Conservation (phyloP, 2,797 vertebrate species). For the Manis pentadactyla region DNA sequence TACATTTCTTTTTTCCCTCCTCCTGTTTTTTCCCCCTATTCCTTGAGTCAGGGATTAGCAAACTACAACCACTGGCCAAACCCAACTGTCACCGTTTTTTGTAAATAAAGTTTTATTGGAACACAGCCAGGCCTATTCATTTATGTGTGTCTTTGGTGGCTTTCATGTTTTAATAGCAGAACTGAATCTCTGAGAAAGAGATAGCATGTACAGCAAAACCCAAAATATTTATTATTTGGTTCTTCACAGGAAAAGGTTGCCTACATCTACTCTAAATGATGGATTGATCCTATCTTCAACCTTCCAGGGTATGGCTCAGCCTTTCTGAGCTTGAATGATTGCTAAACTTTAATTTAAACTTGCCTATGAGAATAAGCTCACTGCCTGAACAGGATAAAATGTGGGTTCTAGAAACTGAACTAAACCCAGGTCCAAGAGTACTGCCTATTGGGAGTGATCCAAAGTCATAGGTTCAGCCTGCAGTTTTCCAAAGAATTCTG, state of each 20-base stretch:
- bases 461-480: neutral
- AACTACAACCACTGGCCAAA: neutral
- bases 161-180: neutral
- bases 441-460: neutral
- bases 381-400: neutral
- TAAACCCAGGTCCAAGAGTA: slow-evolving; percentile 16
- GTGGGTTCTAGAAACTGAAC: neutral
- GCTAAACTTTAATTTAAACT: neutral
- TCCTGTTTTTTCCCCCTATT: neutral
- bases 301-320: neutral
- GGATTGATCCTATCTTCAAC: neutral
- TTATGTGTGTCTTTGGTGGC: neutral
- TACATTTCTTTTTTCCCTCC: neutral
- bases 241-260: neutral
- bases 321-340: slow-evolving; percentile 12
- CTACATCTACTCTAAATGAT: neutral
- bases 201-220: neutral
- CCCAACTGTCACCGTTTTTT: neutral
- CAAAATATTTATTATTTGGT: slow-evolving; percentile 4
- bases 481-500: slow-evolving; percentile 3
- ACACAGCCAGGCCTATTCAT: neutral
- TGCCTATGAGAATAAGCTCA: neutral
- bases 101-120: slow-evolving; percentile 4
- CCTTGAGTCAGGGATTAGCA: neutral
- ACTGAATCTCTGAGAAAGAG: neutral